Base-by-base conservation (phyloP, 2,888 invertebrate genomes). In the Magallana nippona region DNA sequence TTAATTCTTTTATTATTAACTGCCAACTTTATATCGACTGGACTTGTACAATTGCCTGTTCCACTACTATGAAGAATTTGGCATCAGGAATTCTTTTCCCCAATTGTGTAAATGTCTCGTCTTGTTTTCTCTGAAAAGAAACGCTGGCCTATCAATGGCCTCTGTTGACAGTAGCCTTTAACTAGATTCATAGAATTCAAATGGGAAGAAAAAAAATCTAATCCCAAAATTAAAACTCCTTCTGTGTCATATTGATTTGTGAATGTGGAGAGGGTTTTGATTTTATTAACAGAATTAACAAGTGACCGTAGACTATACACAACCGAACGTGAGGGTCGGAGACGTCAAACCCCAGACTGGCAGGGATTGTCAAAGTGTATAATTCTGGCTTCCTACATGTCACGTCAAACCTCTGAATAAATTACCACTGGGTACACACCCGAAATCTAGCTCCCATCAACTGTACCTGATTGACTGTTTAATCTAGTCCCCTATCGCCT, bases 1-100 rank as follows among this genome's bases (percentile, higher is more conserved):
- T 32, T 32, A 32, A 71, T 71, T 71, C 27, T 15, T 27, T 71
- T 71, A 71, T 71, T 71, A 71, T 71, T 71, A 71, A 71, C 60
- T 60, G 60, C 60, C 60, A 60, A 60, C 71, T 27, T 71, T 13
- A 71, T 27, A 71, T 71, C 8, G 27, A 71, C 71, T 71, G 32
- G 27, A 13, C 11, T 15, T 71, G 44, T 71, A 27, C 27, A 13
- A 71, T 71, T 71, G 22, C 22, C 32, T 8, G 27, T 22, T 32
- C 71, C 71, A 71, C 27, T 32, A 27, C 11, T 1, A 5, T 71
- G 2, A 32, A 71, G 71, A 71, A 22, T 71, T 27, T 32, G 10
- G 27, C 63, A 63, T 63, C 71, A 71, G 27, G 27, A 71, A 71
- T 22, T 71, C 71, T 32, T 71, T 27, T 15, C 27, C 32, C 27